phyloP scores from a whole-genome alignment of 2,113 vertebrate species.

The Eolophus roseicapilla region DNA sequence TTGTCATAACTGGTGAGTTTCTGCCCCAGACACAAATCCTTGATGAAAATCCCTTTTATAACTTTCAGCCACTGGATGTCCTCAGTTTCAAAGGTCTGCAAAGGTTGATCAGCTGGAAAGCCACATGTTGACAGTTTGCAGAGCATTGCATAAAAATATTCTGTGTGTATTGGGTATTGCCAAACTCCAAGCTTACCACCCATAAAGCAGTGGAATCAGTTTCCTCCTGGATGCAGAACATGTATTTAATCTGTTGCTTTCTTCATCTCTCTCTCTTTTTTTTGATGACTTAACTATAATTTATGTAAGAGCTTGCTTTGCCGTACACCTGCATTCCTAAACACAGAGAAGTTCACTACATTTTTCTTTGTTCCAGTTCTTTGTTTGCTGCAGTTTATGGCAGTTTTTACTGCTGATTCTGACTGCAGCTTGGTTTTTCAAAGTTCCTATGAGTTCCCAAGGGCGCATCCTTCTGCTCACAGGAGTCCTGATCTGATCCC shows the following conservation, averaged over 20 bases:
- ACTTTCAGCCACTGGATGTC: constrained; percentile 57
- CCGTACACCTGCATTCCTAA: background rate
- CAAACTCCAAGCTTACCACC: background rate
- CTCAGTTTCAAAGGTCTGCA: constrained; percentile 51
- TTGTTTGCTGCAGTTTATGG: background rate
- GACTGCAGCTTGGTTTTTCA: background rate
- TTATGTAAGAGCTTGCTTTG: background rate
- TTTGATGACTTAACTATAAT: background rate
- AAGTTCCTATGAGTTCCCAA: background rate
- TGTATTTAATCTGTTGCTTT: background rate
- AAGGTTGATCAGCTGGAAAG: background rate
- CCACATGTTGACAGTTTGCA: background rate
- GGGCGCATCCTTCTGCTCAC: background rate
- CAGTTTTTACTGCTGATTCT: background rate
- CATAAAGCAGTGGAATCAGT: background rate
- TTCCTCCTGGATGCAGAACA: background rate
- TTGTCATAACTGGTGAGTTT: background rate
- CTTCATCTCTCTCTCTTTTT: background rate
- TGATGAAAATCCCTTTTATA: background rate
- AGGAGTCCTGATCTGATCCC: background rate
- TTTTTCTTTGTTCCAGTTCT: background rate
- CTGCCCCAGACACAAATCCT: background rate
- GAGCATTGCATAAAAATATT: background rate
- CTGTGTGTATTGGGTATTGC: background rate
- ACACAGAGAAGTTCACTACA: background rate